Conservation (phyloP, 1,140 invertebrate genomes). For the Rhopalosiphum maidis region DNA sequence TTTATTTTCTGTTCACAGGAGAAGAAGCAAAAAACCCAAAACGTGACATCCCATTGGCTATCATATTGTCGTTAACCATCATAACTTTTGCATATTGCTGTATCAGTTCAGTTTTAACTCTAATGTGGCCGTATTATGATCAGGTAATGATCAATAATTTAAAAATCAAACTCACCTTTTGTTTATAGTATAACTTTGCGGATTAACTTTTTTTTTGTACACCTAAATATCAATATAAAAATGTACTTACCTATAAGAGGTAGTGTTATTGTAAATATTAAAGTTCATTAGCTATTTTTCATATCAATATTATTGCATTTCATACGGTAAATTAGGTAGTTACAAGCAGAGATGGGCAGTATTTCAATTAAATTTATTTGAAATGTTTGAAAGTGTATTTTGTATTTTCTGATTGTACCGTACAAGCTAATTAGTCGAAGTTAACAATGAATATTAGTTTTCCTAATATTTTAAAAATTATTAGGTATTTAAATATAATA, state of each 20-base stretch:
- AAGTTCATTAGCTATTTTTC: too few relatives aligned
- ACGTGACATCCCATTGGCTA: conserved; percentile 86
- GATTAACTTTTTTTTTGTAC: not conserved
- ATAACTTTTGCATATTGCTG: conserved; percentile 89
- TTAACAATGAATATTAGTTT: too few relatives aligned
- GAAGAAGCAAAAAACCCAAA: conserved; percentile 80
- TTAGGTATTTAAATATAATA: too few relatives aligned
- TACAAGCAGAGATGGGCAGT: too few relatives aligned
- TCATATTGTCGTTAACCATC: conserved; percentile 80
- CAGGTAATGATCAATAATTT: conserved; percentile 63
- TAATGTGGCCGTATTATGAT: conserved; percentile 88
- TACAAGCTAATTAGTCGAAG: too few relatives aligned
- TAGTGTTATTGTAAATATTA: too few relatives aligned
- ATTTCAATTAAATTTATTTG: too few relatives aligned
- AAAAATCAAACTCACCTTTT: not conserved
- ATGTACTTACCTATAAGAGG: not conserved
- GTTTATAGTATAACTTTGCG: not conserved
- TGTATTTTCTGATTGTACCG: too few relatives aligned
- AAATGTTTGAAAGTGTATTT: too few relatives aligned
- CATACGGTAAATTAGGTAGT: too few relatives aligned
- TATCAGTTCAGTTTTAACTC: conserved; percentile 83
- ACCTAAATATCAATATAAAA: not conserved
- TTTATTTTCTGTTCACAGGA: conserved; percentile 57
- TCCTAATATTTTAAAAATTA: too few relatives aligned
- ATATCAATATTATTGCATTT: too few relatives aligned